Evolutionary conservation across 2,113 vertebrate species (phyloP), one percentile per base, ranked within the genome.

Genomic region (Xyliphius kryptos): DNA sequence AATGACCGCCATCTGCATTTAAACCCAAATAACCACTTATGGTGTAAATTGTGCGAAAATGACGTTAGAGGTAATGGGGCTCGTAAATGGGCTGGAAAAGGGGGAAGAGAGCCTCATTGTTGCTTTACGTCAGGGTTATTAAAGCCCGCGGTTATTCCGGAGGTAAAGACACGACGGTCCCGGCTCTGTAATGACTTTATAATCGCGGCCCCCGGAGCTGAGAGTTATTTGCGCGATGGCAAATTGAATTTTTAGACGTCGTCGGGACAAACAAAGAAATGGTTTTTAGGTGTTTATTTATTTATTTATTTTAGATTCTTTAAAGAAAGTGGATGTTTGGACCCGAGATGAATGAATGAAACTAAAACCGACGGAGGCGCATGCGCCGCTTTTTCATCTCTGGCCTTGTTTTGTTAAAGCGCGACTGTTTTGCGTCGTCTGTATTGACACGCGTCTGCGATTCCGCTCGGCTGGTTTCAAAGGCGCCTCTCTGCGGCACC

Each of bases 1-100:
- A 73, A 75, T 75, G 62, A 73, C 60, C 56, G 69, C 56, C 48
- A 73, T 77, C 73, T 77, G 70, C 64, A 70, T 77, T 68, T 46
- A 60, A 67, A 67, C 51, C 26, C 57, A 68, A 77, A 73, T 68
- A 48, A 62, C 67, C 62, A 73, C 70, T 74, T 66, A 66, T 61
- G 72, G 61, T 56, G 36, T 50, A 70, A 68, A 78, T 73, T 66
- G 71, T 66, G 13, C 63, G 41, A 37, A 70, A 74, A 74, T 71
- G 59, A 73, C 63, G 57, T 56, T 26, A 61, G 59, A 71, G 56
- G 55, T 73, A 75, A 76, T 76, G 66, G 74, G 21, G 63, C 46
- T 56, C 43, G 62, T 66, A 66, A 73, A 76, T 71, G 68, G 66
- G 38, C 19, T 56, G 56, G 61, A 71, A 69, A 57, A 44, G 44